Percentiles rank a stretch among this genome's conserved stretches.
Evolutionary conservation across 2,888 invertebrate genomes (phyloP).

Genomic region (Odontocolon sp.): DNA sequence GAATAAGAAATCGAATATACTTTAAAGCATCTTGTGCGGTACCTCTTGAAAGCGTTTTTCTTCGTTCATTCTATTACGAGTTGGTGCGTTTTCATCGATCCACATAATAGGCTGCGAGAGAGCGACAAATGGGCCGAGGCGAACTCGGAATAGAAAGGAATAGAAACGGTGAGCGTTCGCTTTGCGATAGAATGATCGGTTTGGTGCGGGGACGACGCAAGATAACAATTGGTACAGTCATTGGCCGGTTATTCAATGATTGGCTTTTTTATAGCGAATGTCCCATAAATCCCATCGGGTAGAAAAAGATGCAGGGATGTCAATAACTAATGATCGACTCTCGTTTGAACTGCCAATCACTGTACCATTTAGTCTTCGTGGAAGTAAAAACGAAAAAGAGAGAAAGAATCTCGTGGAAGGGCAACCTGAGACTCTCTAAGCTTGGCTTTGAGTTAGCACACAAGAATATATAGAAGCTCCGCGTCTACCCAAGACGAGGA

Average conservation of each 20-base stretch:
- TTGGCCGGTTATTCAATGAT: too few species aligned
- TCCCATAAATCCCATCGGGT: too few species aligned
- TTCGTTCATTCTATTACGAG: slow-evolving; percentile 28
- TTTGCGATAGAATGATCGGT: slow-evolving; percentile 9
- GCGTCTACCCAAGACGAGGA: slow-evolving; percentile 34
- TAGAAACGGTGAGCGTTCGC: slow-evolving; percentile 10
- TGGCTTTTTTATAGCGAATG: too few species aligned
- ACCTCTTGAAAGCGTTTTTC: not conserved
- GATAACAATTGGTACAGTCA: too few species aligned
- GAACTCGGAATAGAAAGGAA: slow-evolving; percentile 53
- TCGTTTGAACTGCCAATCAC: too few species aligned
- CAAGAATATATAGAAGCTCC: too few species aligned
- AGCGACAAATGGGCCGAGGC: slow-evolving; percentile 46
- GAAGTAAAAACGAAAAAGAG: slow-evolving; percentile 26
- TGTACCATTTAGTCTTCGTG: too few species aligned
- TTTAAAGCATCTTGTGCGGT: slow-evolving; percentile 41
- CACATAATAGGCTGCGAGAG: slow-evolving; percentile 57
- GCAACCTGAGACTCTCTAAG: slow-evolving; percentile 23
- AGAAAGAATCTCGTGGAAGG: slow-evolving; percentile 36
- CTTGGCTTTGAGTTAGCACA: slow-evolving; percentile 32
- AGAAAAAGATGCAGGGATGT: too few species aligned
- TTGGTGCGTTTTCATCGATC: slow-evolving; percentile 54
- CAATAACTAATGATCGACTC: too few species aligned
- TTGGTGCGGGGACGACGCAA: too few species aligned
- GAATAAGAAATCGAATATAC: not conserved